Percentiles rank a stretch among this genome's conserved stretches.
These are phyloP conservation scores for Altica lythri DNA, from an alignment of 2,888 invertebrate species.

Conservation along the genomic window DNA sequence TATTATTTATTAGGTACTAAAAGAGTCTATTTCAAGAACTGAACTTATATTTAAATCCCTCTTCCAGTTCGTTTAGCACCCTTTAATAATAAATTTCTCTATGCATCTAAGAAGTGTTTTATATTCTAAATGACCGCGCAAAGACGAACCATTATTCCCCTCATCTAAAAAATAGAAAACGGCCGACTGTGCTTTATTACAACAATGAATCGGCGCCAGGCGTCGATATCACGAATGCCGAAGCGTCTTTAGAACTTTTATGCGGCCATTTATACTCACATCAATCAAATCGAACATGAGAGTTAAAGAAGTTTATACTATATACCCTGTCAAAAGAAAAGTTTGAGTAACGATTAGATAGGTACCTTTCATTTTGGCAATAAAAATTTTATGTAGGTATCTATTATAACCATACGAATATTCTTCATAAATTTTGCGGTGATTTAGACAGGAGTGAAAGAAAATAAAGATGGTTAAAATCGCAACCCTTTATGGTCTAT, in stretches of 20 bases:
- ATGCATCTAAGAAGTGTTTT: slow-evolving; percentile 2
- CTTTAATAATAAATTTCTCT: slow-evolving; percentile 13
- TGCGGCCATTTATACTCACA: slow-evolving; percentile 6
- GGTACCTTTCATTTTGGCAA: too few species aligned
- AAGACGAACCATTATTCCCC: background rate
- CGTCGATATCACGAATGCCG: slow-evolving; percentile 18
- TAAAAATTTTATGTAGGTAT: too few species aligned
- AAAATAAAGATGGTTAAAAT: too few species aligned
- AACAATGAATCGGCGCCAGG: slow-evolving; percentile 19
- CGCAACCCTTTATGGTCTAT: too few species aligned
- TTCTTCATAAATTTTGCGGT: too few species aligned
- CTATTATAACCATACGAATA: too few species aligned
- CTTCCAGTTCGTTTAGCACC: slow-evolving; percentile 2
- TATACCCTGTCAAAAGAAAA: too few species aligned
- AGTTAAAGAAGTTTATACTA: background rate
- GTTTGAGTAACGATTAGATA: too few species aligned
- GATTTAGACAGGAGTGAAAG: too few species aligned
- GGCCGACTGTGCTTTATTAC: slow-evolving; percentile 6
- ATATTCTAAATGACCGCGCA: slow-evolving; percentile 2
- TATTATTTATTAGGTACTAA: too few species aligned
- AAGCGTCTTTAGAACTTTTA: slow-evolving; percentile 10
- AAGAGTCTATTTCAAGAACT: too few species aligned
- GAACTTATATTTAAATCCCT: too few species aligned
- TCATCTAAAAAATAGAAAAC: slow-evolving; percentile 4
- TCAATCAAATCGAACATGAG: slow-evolving; percentile 12